These are phyloP conservation scores for cattle (Bos taurus) DNA, from an alignment of 2,113 vertebrate genomes.

Conservation along the genomic window DNA sequence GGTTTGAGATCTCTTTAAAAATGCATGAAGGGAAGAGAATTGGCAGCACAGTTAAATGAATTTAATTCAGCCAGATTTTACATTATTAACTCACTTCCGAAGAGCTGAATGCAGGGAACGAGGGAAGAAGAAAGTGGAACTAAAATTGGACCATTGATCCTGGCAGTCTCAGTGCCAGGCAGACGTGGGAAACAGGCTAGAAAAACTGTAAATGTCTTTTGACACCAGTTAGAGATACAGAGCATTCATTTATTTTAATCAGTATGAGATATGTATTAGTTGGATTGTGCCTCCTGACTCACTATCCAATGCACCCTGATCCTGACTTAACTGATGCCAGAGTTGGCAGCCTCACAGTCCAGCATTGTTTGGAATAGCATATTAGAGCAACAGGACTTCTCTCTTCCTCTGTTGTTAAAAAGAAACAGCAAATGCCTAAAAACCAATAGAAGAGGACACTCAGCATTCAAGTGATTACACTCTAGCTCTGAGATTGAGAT, in stretches of 20 bases:
- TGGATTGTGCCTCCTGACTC: background rate
- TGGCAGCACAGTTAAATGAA: constrained; percentile 78
- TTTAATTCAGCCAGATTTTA: constrained; percentile 75
- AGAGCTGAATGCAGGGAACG: constrained; percentile 72
- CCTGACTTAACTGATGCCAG: constrained; percentile 34
- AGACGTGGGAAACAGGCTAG: constrained; percentile 52
- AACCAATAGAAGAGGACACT: constrained; percentile 12
- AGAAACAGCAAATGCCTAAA: background rate
- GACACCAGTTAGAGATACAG: constrained; percentile 31
- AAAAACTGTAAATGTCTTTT: constrained; percentile 68
- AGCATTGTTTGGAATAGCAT: constrained; percentile 21
- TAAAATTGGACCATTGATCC: constrained; percentile 74
- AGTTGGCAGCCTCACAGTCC: constrained; percentile 55
- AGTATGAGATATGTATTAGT: constrained; percentile 34
- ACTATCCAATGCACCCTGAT: constrained; percentile 6
- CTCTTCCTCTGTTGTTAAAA: background rate
- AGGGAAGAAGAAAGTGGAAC: constrained; percentile 73
- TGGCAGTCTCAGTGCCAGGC: constrained; percentile 66
- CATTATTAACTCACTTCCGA: constrained; percentile 77
- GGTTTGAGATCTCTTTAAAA: constrained; percentile 76
- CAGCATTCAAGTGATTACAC: constrained; percentile 19
- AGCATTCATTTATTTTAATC: constrained; percentile 59
- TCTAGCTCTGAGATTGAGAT: background rate
- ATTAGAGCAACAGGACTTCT: constrained; percentile 19
- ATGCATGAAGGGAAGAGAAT: constrained; percentile 69